These are phyloP conservation scores for Hydractinia echinata DNA, from an alignment of 30 jellyfish, hydroid and myxozoan genomes.

Conservation along the genomic window DNA sequence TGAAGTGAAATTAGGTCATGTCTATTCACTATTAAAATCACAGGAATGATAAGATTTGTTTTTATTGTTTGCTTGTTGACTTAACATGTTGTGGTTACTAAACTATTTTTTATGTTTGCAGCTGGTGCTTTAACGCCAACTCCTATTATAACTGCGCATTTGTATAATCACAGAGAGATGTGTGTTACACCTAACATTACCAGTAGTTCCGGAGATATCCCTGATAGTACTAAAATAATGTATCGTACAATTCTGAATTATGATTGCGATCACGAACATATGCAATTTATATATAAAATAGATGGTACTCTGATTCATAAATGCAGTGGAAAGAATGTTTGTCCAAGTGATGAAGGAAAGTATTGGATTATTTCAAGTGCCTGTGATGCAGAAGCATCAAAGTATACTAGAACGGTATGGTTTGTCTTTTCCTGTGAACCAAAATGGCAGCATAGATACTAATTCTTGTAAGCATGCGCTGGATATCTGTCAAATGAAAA, in stretches of 20 bases:
- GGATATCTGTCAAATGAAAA: too few relatives aligned
- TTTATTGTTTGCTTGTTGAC: too few relatives aligned
- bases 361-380: not conserved
- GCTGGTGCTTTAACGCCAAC: slow-evolving; percentile 38
- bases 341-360: slow-evolving; percentile 39
- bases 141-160: slow-evolving; percentile 58
- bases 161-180: slow-evolving; percentile 42
- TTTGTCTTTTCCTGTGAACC: not conserved
- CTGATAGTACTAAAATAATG: slow-evolving; percentile 33
- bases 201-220: slow-evolving; percentile 16
- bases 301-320: slow-evolving; percentile 50
- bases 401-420: slow-evolving; percentile 49
- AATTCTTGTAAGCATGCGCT: too few relatives aligned
- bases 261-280: slow-evolving; percentile 41
- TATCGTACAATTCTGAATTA: slow-evolving; percentile 20
- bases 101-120: not conserved
- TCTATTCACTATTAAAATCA: not conserved
- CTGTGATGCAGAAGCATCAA: slow-evolving; percentile 32
- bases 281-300: slow-evolving; percentile 32
- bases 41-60: too few relatives aligned
- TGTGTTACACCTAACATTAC: slow-evolving; percentile 52
- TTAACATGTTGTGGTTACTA: too few relatives aligned
- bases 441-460: not conserved
- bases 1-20: not conserved
- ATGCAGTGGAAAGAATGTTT: slow-evolving; percentile 50